Base-by-base conservation (phyloP, 2,888 invertebrate genomes). In the Syrista parreyssii region DNA sequence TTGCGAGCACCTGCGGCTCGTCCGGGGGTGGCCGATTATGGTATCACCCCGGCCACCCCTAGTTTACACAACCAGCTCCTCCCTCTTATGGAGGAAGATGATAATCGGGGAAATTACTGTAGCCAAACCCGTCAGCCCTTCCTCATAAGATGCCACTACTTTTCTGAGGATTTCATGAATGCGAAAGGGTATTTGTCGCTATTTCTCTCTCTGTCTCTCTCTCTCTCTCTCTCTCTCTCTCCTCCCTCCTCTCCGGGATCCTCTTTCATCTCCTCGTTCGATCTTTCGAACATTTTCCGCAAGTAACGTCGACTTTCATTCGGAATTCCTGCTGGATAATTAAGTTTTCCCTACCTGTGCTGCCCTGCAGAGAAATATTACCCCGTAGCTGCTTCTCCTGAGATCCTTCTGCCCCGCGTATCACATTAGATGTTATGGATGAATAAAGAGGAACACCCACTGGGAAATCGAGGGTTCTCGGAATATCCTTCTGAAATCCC, bases 131-230 rank as follows among this genome's bases (percentile, higher is more conserved):
- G 2, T 3, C 55, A 9, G 55, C 23, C 55, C 55, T 55, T 55
- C 23, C 23, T 55, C 23, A 23, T 9, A 9, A 55, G 23, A 55
- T 9, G 1, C 23, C 55, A 6, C 23, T 23, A 9, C 9, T 23
- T 9, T 55, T 23, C 9, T 23, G 23, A 55, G 55, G 23, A 23
- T 23, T 55, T 55, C 23, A 9, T 9, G 9, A 9, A 23, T 55
- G 23, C 23, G 2, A 23, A 55, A 23, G 55, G 15, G 23, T 15
- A 68, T 69, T 73, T 76, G 35, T 23, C 15, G 11, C 76, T 75
- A 73, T 74, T 69, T 31, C 73, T 76, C 74, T 75, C 15, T 78
- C 75, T 76, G 69, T 76, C 74, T 74, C 68, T 74, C 69, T 40
- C 77, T 32, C 69, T 40, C 69, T 74, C 68, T 15, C 33, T 75